Percentiles rank a stretch among this genome's conserved stretches.
phyloP scores from a whole-genome alignment of 64 coral and sea anemone species.

The Montipora cactus region DNA sequence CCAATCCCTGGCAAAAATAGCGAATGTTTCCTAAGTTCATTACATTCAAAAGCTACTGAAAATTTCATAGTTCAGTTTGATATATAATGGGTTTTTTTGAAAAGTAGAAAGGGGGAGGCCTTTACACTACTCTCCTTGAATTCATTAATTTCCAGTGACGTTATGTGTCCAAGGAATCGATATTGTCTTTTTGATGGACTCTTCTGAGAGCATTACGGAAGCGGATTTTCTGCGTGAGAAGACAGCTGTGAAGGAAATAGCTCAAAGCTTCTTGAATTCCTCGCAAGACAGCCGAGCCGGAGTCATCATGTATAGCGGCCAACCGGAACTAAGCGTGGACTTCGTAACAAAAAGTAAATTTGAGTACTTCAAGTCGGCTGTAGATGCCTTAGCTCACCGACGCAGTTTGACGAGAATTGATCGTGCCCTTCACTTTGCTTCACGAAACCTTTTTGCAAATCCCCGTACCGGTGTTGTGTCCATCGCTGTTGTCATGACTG shows the following conservation, averaged over 20 bases:
- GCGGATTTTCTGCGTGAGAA: slow-evolving; percentile 80
- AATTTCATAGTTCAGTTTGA: background rate
- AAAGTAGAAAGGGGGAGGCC: too few species aligned
- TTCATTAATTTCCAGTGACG: background rate
- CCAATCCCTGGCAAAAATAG: too few species aligned
- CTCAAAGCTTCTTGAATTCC: slow-evolving; percentile 60
- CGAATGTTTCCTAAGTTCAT: too few species aligned
- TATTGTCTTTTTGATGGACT: slow-evolving; percentile 87
- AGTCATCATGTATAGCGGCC: slow-evolving; percentile 78
- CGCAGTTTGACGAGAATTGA: slow-evolving; percentile 77
- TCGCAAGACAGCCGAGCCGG: slow-evolving; percentile 62
- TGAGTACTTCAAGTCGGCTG: slow-evolving; percentile 61
- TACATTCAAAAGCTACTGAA: background rate
- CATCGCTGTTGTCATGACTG: slow-evolving; percentile 80
- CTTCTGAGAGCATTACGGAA: slow-evolving; percentile 78
- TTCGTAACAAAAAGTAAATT: slow-evolving; percentile 38
- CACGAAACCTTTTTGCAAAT: slow-evolving; percentile 60
- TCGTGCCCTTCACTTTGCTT: slow-evolving; percentile 78
- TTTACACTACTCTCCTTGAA: too few species aligned
- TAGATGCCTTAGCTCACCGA: slow-evolving; percentile 60
- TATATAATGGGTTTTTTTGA: too few species aligned
- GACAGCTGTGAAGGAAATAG: slow-evolving; percentile 73
- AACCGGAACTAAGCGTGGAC: slow-evolving; percentile 52
- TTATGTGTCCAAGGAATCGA: slow-evolving; percentile 68
- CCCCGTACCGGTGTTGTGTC: slow-evolving; percentile 38